Evolutionary conservation across 1,140 invertebrate species (phyloP), one percentile per base, ranked within the genome.

Genomic region (Pogonomyrmex californicus): DNA sequence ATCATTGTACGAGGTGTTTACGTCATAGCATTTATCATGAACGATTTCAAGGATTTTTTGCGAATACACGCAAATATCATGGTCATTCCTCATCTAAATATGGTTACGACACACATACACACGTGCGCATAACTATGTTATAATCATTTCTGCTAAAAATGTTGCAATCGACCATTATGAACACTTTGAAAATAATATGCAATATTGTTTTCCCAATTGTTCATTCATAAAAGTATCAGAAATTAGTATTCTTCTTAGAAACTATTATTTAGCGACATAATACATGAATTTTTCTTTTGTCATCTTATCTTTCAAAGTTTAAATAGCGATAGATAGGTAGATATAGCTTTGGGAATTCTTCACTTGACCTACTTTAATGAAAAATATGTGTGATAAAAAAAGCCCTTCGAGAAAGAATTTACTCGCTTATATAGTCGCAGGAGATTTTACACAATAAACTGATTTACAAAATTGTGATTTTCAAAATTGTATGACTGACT

Each of bases 281-380:
- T 12, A 9, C 14, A 82, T 47, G 30, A 10, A 12, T 70, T 70
- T 4, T 81, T 56, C 33, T 70, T 75, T 66, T 7, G 23, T 54
- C 17, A 9, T 44, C 49, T 23, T 23, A 58, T 7, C n/a, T 49
- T 49, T 73, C 7, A n/a, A 83, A 54, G 12, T 60, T 62, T 30
- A 60, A 83, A 38, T 60, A 62, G 4, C 17, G n/a, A 23, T 41
- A 7, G 12, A 17, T n/a, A 33, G 41, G 30, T 82, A 58, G 60
- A 44, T 58, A 58, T 47, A 82, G 65, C 4, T 36, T 58, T 33
- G 10, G 0, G 9, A 60, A 33, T 3, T 73, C 68, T 83, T 54
- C 54, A 49, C 30, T 83, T 47, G 79, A 83, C 56, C 68, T 49
- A 75, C 12, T 83, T 83, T 49, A 60, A 62, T 60, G n/a, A 60